Evolutionary conservation across 2,113 vertebrate species (phyloP), one percentile per base, ranked within the genome.

Genomic region (Bambusicola thoracicus): DNA sequence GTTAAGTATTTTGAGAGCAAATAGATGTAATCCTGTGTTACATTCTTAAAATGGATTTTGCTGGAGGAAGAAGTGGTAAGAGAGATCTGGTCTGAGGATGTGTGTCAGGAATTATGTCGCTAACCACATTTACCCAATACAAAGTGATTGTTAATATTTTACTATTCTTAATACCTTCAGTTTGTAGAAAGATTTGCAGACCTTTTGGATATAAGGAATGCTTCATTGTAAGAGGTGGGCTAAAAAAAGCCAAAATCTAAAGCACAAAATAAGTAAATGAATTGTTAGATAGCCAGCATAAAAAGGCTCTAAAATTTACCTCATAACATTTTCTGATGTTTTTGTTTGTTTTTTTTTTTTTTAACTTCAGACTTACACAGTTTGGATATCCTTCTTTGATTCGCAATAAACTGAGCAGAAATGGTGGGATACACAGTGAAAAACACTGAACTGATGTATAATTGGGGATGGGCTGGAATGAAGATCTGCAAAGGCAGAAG

Each of bases 1-100:
- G 97, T 97, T 95, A 97, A 98, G 97, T 92, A 91, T 92, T 93
- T 97, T 94, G 94, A 95, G 92, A 96, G 95, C 92, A 96, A 94
- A 92, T 88, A 94, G 68, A 67, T 94, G 93, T 96, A 97, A 96
- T 95, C 95, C 89, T 96, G 41, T 89, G 56, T 95, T 96, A 94
- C 81, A 53, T 90, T 92, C 90, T 94, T 93, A 76, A 95, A 89
- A 89, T 68, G 7, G 78, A 36, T 73, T 81, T 90, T 91, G 91
- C 81, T 36, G 34, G 93, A 88, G 74, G 18, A 91, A 85, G 66
- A 87, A 85, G 78, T 49, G 74, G 9, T n/a, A 36, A 78, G 40
- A 89, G 86, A 94, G 69, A 20, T 76, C 41, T 59, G 61, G 49
- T 90, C 55, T 80, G 29, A 72, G 30, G 29, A 27, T 10, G 5